Evolutionary conservation across 2,113 vertebrate species (phyloP).

Genomic region (Mus spicilegus): DNA sequence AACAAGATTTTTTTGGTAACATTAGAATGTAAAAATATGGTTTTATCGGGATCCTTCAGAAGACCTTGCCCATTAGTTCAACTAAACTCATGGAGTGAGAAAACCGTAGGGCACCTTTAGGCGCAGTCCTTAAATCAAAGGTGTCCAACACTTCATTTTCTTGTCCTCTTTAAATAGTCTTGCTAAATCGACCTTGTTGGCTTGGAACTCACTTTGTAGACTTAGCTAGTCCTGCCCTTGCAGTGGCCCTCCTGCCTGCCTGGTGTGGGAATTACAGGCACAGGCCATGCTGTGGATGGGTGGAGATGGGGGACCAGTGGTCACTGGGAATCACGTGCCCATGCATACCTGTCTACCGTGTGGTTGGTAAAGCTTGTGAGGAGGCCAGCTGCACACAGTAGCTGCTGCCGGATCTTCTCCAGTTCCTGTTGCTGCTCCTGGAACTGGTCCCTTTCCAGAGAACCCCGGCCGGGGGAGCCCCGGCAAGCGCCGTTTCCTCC

Average conservation of each 20-base stretch:
- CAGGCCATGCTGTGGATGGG: background rate
- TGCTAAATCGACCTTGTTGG: background rate
- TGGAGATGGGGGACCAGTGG: no score
- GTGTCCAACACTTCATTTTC: background rate
- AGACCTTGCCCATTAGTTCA: background rate
- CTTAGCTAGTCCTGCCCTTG: background rate
- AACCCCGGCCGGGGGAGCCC: background rate
- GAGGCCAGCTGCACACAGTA: slow-evolving; percentile 81
- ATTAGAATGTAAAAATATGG: background rate
- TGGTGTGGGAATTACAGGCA: background rate
- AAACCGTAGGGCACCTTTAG: background rate
- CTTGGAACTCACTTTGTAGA: background rate
- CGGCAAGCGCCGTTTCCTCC: background rate
- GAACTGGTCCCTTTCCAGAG: background rate
- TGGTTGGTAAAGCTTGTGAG: slow-evolving; percentile 83
- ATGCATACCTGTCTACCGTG: slow-evolving; percentile 79
- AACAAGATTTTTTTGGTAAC: background rate
- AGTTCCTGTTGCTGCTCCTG: slow-evolving; percentile 81
- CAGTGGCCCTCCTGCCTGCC: background rate
- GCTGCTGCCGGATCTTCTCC: slow-evolving; percentile 86
- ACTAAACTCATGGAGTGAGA: background rate
- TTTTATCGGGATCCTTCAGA: background rate
- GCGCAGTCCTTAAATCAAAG: background rate
- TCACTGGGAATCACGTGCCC: accelerated
- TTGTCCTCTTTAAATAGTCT: background rate